Evolutionary conservation across 53 echinoderm and acorn worm species (phyloP), one percentile per base, ranked within the genome.

Genomic region (Luidia sarsii): DNA sequence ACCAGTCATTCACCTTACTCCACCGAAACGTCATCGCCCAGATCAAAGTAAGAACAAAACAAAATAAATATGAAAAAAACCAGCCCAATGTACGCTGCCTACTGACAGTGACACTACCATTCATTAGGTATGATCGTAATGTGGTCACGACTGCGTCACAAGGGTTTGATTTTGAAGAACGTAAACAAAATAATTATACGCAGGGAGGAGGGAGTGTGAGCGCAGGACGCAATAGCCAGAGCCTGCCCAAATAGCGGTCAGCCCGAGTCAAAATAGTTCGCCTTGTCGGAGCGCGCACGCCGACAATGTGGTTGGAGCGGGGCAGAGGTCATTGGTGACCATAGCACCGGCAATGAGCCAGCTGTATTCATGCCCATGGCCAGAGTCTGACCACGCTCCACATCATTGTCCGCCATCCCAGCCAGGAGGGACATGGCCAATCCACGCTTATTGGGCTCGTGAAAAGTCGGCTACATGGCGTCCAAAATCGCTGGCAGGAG

Each of bases 401-500:
- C 45, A 39, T 15, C 24, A 72, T 21, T 30, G 39, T 48, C 31
- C 27, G 30, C 15, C 61, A 48, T 45, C 61, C 46, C 18, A 29
- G 27, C 31, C 27, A 10, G 30, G 46, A 77, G 8, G 45, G 77
- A 77, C 77, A 77, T 77, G 77, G 77, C 59, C 39, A 77, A 60
- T 46, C 61, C 77, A 60, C 61, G 37, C 61, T 59, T 72, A n/a
- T n/a, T n/a, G 24, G 37, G 71, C 50, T 59, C 84, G 51, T 73
- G 84, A 84, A 35, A 50, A 61, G n/a, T 23, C 71, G 52, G 84
- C 72, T 73, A 63, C 64, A 84, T 84, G 84, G 84, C 84, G 84
- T 84, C 84, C 84, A 84, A 62, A 84, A 72, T 62, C 53, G 73
- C 43, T 38, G 28, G 63, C 64, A 64, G 41, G 51, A 73, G 39